A percentile compares a stretch with the other conserved stretches of the same genome.
phyloP scores from a whole-genome alignment of 23 tunicate genomes.

The Oikopleura vanhoeffeni region DNA sequence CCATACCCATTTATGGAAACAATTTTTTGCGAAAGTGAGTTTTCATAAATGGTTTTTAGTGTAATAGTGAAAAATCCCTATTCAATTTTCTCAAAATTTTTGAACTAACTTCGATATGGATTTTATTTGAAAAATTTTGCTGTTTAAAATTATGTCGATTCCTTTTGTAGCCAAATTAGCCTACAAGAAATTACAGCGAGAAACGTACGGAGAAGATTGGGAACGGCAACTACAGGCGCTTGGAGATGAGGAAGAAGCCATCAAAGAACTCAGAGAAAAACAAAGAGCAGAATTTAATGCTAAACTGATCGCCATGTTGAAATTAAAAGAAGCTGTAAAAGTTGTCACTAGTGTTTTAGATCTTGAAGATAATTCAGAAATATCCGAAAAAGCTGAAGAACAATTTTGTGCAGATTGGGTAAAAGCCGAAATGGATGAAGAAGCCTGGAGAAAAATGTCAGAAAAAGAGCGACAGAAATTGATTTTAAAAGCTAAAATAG shows the following conservation, averaged over 20 bases:
- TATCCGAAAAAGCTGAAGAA: neutral
- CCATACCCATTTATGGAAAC: too few species aligned
- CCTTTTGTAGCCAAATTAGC: neutral
- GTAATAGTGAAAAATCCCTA: too few species aligned
- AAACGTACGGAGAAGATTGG: neutral
- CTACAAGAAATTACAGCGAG: neutral
- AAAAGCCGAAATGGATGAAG: constrained; percentile 9
- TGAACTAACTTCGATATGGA: too few species aligned
- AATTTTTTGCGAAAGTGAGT: too few species aligned
- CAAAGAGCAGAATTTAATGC: neutral
- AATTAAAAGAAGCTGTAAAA: neutral
- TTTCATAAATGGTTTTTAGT: too few species aligned
- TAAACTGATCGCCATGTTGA: neutral
- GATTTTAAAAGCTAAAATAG: neutral
- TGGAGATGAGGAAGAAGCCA: neutral
- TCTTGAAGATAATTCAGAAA: neutral
- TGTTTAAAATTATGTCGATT: too few species aligned
- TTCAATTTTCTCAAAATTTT: too few species aligned
- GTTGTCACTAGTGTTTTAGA: neutral
- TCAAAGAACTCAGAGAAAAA: neutral
- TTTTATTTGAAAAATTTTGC: too few species aligned
- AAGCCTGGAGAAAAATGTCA: neutral
- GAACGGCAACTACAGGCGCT: neutral
- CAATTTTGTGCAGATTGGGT: neutral
- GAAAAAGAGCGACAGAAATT: neutral